Evolutionary conservation across 1,140 invertebrate species (phyloP).

Genomic region (Penaeus indicus): DNA sequence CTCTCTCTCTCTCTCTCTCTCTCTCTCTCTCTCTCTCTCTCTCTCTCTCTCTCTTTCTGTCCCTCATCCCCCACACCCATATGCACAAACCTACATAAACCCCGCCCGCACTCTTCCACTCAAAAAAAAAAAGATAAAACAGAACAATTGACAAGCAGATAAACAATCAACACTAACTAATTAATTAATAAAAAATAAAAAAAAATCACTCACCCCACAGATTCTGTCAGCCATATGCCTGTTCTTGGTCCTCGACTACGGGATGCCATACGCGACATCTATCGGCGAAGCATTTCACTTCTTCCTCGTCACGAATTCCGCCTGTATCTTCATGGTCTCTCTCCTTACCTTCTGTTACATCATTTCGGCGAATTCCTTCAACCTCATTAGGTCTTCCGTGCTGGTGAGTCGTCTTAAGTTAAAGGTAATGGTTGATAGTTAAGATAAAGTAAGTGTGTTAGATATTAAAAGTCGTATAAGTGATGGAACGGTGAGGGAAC

Average conservation of each 20-base stretch:
- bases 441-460: neutral
- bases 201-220: constrained; percentile 70
- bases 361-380: constrained; percentile 81
- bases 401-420: constrained; percentile 77
- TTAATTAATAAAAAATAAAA: neutral
- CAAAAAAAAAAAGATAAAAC: too few relatives aligned
- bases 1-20: too few relatives aligned
- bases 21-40: too few relatives aligned
- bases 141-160: too few relatives aligned
- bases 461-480: too few relatives aligned
- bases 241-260: constrained; percentile 81
- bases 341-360: constrained; percentile 81
- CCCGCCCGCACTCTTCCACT: too few relatives aligned
- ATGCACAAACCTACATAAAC: too few relatives aligned
- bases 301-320: constrained; percentile 81
- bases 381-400: constrained; percentile 80
- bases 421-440: neutral
- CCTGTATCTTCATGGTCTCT: constrained; percentile 80
- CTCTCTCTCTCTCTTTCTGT: too few relatives aligned
- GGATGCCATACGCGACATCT: constrained; percentile 76
- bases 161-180: neutral
- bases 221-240: constrained; percentile 82
- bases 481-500: too few relatives aligned
- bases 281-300: constrained; percentile 82
- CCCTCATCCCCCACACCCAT: too few relatives aligned